Conservation (phyloP, 2,888 invertebrate species). For the Corythucha ciliata region DNA sequence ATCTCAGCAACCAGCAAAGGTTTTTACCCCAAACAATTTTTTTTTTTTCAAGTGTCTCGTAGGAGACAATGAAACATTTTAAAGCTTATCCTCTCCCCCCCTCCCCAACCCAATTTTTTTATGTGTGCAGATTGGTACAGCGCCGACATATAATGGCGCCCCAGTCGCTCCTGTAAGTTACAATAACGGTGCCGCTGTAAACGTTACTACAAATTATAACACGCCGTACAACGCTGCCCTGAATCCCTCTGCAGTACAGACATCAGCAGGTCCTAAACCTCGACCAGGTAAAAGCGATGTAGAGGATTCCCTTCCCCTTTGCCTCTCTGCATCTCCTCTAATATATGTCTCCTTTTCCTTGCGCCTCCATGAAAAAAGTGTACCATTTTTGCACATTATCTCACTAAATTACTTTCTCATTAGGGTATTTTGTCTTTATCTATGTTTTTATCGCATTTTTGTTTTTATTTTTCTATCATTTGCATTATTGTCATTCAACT, state of each 20-base stretch:
- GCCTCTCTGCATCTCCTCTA: no score
- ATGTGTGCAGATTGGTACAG: conserved; percentile 20
- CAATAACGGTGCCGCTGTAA: conserved; percentile 22
- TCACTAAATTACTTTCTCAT: no score
- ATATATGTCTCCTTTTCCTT: no score
- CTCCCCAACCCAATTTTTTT: not conserved
- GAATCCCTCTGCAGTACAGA: conserved; percentile 28
- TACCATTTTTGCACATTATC: no score
- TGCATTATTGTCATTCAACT: no score
- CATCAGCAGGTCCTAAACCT: conserved; percentile 30
- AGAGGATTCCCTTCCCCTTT: no score
- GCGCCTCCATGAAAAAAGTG: no score
- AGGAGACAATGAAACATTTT: no score
- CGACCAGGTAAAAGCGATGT: no score
- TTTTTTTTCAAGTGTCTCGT: not conserved
- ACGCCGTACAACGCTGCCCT: conserved; percentile 28
- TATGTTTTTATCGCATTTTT: no score
- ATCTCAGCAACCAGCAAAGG: conserved; percentile 27
- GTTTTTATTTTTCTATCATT: no score
- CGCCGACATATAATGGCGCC: conserved; percentile 25
- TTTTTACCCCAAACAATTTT: not conserved
- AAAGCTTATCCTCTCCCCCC: not conserved
- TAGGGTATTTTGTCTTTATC: no score
- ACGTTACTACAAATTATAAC: conserved; percentile 29
- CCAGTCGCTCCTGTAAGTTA: conserved; percentile 27